Conservation (phyloP, 2,113 vertebrate species). For the Rhabdomys dilectus region DNA sequence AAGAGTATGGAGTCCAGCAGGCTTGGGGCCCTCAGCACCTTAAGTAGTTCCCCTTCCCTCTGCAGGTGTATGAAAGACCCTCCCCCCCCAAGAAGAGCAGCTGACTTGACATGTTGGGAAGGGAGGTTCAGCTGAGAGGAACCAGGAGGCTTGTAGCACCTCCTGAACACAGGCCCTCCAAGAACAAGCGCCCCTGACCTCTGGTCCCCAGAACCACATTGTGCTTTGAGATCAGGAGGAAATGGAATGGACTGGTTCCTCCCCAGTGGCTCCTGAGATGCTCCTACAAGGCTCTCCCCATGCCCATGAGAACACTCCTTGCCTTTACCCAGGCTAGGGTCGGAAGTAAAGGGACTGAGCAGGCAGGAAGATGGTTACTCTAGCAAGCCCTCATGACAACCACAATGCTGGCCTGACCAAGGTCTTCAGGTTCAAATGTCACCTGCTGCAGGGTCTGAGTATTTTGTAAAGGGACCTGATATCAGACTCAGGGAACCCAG, state of each 20-base stretch:
- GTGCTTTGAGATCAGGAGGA: conserved; percentile 77
- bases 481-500: neutral
- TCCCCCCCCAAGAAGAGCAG: neutral
- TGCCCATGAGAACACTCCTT: neutral
- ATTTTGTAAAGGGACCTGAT: neutral
- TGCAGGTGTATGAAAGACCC: neutral
- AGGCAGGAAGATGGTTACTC: neutral
- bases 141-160: neutral
- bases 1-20: conserved; percentile 46
- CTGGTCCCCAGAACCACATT: conserved; percentile 61
- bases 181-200: neutral
- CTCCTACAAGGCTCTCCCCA: neutral
- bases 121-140: neutral
- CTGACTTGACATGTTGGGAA: neutral
- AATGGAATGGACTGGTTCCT: neutral
- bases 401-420: neutral
- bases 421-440: neutral
- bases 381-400: neutral
- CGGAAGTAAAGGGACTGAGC: neutral
- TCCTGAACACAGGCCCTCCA: neutral
- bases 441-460: neutral
- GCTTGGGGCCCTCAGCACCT: conserved; percentile 73
- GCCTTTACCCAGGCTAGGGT: neutral
- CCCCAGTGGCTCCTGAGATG: neutral
- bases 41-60: conserved; percentile 45